A percentile compares a stretch with the other conserved stretches of the same genome.
These are phyloP conservation scores for Oreochromis mossambicus DNA, from an alignment of 2,797 vertebrate species.

Conservation along the genomic window DNA sequence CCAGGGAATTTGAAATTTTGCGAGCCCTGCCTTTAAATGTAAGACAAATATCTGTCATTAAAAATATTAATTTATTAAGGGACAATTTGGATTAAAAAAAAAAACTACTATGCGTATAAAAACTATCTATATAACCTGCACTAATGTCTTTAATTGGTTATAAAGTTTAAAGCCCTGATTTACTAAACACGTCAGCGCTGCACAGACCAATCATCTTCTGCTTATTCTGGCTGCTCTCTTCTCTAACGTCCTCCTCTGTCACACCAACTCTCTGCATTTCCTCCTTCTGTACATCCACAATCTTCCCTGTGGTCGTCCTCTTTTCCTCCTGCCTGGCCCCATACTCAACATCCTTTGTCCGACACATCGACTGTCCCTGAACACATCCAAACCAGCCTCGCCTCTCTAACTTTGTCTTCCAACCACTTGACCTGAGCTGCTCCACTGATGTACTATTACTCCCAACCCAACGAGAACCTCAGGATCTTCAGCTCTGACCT, in stretches of 20 bases:
- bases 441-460: neutral
- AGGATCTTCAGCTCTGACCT: neutral
- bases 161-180: neutral
- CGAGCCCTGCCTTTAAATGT: neutral
- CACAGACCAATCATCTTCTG: neutral
- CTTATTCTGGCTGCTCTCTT: neutral
- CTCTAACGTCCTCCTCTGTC: neutral
- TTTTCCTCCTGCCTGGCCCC: neutral
- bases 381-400: neutral
- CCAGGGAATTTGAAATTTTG: too few species aligned
- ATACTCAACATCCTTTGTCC: neutral
- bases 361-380: neutral
- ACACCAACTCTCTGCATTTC: neutral
- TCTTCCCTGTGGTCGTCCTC: neutral
- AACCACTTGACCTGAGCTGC: neutral
- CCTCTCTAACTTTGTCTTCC: neutral
- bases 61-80: neutral
- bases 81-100: neutral
- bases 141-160: neutral
- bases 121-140: neutral
- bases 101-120: neutral
- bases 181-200: fast-evolving
- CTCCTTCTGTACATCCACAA: neutral
- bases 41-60: neutral
- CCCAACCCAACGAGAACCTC: neutral